These are phyloP conservation scores for Coreius guichenoti DNA, from an alignment of 2,797 vertebrate genomes.

Conservation along the genomic window DNA sequence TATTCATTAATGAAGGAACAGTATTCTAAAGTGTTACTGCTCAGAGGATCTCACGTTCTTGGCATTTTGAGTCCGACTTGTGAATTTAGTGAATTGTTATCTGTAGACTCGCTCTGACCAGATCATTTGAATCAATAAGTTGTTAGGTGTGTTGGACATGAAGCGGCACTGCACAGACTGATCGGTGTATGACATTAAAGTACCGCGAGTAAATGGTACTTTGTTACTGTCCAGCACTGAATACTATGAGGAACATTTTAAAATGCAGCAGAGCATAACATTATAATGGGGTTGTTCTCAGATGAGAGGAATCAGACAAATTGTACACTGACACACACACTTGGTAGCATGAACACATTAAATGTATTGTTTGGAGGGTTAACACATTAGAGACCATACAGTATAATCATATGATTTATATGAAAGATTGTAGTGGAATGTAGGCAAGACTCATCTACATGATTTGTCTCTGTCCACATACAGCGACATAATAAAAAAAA, in stretches of 20 bases:
- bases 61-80: too few relatives aligned
- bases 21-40: too few relatives aligned
- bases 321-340: neutral
- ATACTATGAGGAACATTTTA: neutral
- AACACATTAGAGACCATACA: neutral
- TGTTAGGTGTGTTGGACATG: too few relatives aligned
- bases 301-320: neutral
- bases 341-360: neutral
- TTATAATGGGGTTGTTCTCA: neutral
- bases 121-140: too few relatives aligned
- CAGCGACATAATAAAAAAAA: neutral
- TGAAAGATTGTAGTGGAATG: neutral
- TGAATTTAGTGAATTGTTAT: too few relatives aligned
- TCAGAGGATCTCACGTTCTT: too few relatives aligned
- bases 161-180: too few relatives aligned
- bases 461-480: neutral
- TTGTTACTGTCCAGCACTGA: neutral
- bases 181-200: too few relatives aligned
- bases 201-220: neutral
- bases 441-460: neutral
- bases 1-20: too few relatives aligned
- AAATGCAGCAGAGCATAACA: too few relatives aligned
- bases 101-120: too few relatives aligned
- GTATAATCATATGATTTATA: neutral
- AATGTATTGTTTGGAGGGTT: neutral